Conservation (phyloP, 2,113 vertebrate genomes). For the Nannospalax galili region DNA sequence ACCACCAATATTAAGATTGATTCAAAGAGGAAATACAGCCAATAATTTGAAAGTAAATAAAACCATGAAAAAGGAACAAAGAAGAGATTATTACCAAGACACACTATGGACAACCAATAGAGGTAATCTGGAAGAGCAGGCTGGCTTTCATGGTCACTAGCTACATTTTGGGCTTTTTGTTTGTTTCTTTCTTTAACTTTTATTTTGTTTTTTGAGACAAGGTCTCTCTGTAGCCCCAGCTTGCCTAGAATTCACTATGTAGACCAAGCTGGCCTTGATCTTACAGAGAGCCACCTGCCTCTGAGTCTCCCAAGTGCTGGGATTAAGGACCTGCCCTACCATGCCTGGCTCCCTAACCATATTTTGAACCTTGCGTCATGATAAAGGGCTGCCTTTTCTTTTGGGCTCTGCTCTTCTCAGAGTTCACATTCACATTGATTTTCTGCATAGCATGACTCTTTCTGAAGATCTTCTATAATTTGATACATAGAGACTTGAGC, state of each 20-base stretch:
- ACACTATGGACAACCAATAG: neutral
- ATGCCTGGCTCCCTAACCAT: too few species aligned
- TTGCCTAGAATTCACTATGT: too few species aligned
- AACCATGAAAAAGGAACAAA: neutral
- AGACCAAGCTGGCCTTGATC: too few species aligned
- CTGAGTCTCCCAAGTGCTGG: too few species aligned
- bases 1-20: neutral
- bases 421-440: neutral
- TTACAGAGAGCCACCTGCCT: too few species aligned
- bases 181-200: too few species aligned
- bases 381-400: neutral
- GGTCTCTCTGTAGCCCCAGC: too few species aligned
- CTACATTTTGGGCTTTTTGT: neutral
- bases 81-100: neutral
- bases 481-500: too few species aligned
- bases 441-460: neutral
- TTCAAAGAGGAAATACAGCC: neutral
- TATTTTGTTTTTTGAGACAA: too few species aligned
- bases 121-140: neutral
- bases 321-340: too few species aligned
- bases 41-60: neutral
- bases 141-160: neutral
- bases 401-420: too few species aligned
- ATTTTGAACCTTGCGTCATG: neutral
- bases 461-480: neutral